These are phyloP conservation scores for Acarapis woodi DNA, from an alignment of 1,140 invertebrate genomes.

Conservation along the genomic window DNA sequence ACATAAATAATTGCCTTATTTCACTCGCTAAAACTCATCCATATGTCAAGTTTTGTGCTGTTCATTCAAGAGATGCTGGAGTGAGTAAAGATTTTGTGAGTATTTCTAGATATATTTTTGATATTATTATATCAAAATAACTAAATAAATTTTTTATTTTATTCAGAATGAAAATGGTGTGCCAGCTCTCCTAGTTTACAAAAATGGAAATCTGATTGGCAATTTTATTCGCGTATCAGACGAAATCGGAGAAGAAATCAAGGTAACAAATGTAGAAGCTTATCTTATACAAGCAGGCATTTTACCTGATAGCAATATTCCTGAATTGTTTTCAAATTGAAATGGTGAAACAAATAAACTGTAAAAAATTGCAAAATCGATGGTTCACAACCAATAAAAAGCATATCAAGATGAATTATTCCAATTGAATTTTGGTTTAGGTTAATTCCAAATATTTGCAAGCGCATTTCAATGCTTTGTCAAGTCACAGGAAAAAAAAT, in stretches of 20 bases:
- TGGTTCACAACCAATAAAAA: too few relatives aligned
- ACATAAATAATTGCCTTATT: slow-evolving; percentile 55
- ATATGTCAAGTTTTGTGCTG: slow-evolving; percentile 67
- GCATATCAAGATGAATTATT: too few relatives aligned
- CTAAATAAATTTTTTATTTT: slow-evolving; percentile 4
- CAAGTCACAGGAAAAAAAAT: too few relatives aligned
- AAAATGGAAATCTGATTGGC: slow-evolving; percentile 56
- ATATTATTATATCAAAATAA: slow-evolving; percentile 1
- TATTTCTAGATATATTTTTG: slow-evolving; percentile 8
- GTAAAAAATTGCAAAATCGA: too few relatives aligned
- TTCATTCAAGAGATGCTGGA: slow-evolving; percentile 30
- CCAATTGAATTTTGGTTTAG: too few relatives aligned
- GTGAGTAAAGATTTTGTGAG: slow-evolving; percentile 47
- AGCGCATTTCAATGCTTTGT: too few relatives aligned
- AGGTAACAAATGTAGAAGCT: slow-evolving; percentile 54
- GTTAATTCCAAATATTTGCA: too few relatives aligned
- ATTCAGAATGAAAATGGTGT: slow-evolving; percentile 27
- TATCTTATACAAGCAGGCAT: slow-evolving; percentile 40
- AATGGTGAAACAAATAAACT: neutral
- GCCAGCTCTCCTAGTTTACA: slow-evolving; percentile 71
- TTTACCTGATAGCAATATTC: slow-evolving; percentile 12
- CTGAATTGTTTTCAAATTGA: slow-evolving; percentile 6
- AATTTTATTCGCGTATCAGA: slow-evolving; percentile 67
- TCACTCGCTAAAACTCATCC: slow-evolving; percentile 47
- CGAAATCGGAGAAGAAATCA: slow-evolving; percentile 68